Evolutionary conservation across 1,140 invertebrate genomes (phyloP), one percentile per base, ranked within the genome.

Genomic region (Saxidomus purpurata): DNA sequence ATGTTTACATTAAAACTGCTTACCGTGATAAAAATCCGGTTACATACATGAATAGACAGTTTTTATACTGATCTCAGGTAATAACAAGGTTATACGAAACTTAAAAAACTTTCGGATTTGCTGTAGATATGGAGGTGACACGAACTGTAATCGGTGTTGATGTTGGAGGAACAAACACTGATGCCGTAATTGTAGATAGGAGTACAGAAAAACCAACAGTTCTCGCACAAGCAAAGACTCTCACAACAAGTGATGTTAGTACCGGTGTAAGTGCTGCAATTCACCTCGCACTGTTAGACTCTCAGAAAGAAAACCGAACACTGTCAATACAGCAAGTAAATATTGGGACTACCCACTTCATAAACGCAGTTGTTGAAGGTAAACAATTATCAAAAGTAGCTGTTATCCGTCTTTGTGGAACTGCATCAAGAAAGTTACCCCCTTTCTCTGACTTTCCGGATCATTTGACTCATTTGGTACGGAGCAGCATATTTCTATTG

Each of bases 291-390:
- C 88, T 94, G 0, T 61, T 87, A 1, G 36, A 91, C 25, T 88
- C 92, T 1, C 76, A 63, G n/a, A 67, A 88, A 34, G 38, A 90
- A 6, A 83, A 91, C n/a, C 52, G 77, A 17, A 25, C 28, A 19
- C 76, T 95, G 4, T 77, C 80, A 6, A 82, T 93, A 6, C 83
- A 63, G 25, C 94, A 93, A 81, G 90, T 95, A 19, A 94, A 94
- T 81, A 95, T 95, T 47, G 94, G 94, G 22, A 95, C 95, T 15
- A 95, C 95, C 0, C 95, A 95, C 88, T 95, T 95, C 90, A 92
- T 95, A 4, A 95, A 95, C 79, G 95, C 95, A 28, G 91, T 94
- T 4, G 87, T 95, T 25, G 93, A 95, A 83, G 81, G 93, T 11
- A 93, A 92, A 87, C 74, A 90, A 77, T 87, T 95, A 34, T 90